Evolutionary conservation across 2,113 vertebrate species (phyloP).

Genomic region (Nothobranchius furzeri): DNA sequence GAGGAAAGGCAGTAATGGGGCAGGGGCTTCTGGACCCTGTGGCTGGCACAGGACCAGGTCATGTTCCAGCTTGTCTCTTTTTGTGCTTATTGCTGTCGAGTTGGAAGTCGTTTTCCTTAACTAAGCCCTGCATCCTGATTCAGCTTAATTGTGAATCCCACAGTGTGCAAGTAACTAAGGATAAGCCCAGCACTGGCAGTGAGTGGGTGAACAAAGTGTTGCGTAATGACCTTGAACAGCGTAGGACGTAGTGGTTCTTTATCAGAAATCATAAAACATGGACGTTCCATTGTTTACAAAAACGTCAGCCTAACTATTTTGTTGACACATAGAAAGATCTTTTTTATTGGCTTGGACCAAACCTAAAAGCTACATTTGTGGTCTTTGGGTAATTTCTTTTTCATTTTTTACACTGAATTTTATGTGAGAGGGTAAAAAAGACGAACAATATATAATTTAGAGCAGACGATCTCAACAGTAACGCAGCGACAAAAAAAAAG

Average conservation of each 20-base stretch:
- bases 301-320: not conserved
- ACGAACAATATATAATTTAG: no score
- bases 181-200: conserved; percentile 50
- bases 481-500: no score
- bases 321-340: not conserved
- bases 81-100: conserved; percentile 40
- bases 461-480: no score
- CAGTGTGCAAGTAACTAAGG: conserved; percentile 54
- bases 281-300: not conserved
- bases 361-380: no score
- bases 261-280: conserved; percentile 17
- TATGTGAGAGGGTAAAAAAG: no score
- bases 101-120: conserved; percentile 37
- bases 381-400: no score
- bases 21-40: conserved; percentile 27
- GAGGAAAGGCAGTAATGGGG: conserved; percentile 12
- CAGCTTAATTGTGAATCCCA: conserved; percentile 77
- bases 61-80: conserved; percentile 68
- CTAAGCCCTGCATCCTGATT: conserved; percentile 63
- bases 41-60: conserved; percentile 52
- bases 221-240: conserved; percentile 35
- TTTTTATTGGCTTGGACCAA: no score
- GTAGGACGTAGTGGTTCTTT: conserved; percentile 26
- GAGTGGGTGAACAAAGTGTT: conserved; percentile 47
- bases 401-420: no score